Percentiles rank a stretch among this genome's conserved stretches.
These are phyloP conservation scores for Drosophila athabasca DNA, from an alignment of 1,140 invertebrate genomes.

Conservation along the genomic window DNA sequence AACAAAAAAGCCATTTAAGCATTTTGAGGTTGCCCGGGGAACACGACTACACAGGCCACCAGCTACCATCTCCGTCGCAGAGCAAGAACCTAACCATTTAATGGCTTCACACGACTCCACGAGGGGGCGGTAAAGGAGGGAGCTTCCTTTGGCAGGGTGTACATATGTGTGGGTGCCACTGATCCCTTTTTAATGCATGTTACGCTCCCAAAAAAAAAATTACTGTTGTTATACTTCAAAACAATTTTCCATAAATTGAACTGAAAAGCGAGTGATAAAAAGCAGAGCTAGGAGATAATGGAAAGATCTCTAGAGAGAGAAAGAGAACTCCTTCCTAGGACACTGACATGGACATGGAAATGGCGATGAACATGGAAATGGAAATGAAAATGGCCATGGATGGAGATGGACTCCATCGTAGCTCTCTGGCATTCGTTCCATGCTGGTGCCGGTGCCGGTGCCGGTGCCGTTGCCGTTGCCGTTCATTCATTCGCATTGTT, in stretches of 20 bases:
- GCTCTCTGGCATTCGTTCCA: too few species aligned
- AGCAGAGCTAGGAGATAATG: slow-evolving; percentile 11
- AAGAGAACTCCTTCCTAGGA: too few species aligned
- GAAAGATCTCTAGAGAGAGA: neutral
- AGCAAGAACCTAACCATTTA: slow-evolving; percentile 71
- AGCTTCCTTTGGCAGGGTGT: too few species aligned
- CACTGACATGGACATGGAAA: too few species aligned
- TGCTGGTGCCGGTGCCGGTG: too few species aligned
- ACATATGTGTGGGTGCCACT: slow-evolving; percentile 28
- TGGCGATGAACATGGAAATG: too few species aligned
- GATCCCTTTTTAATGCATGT: slow-evolving; percentile 79
- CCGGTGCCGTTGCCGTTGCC: neutral
- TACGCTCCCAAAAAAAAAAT: slow-evolving; percentile 36
- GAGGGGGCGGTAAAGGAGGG: neutral
- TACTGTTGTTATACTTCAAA: slow-evolving; percentile 39
- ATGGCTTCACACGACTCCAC: slow-evolving; percentile 59
- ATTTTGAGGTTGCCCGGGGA: slow-evolving; percentile 72
- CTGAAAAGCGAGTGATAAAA: slow-evolving; percentile 37
- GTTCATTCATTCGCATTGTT: slow-evolving; percentile 58
- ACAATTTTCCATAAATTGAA: slow-evolving; percentile 81
- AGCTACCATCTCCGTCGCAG: too few species aligned
- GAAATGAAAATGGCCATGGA: slow-evolving; percentile 20
- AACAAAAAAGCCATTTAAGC: slow-evolving; percentile 82
- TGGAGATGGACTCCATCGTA: too few species aligned
- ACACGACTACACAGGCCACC: neutral